Conservation (phyloP, 2,888 invertebrate species). For the Nemotelus pantherinus region DNA sequence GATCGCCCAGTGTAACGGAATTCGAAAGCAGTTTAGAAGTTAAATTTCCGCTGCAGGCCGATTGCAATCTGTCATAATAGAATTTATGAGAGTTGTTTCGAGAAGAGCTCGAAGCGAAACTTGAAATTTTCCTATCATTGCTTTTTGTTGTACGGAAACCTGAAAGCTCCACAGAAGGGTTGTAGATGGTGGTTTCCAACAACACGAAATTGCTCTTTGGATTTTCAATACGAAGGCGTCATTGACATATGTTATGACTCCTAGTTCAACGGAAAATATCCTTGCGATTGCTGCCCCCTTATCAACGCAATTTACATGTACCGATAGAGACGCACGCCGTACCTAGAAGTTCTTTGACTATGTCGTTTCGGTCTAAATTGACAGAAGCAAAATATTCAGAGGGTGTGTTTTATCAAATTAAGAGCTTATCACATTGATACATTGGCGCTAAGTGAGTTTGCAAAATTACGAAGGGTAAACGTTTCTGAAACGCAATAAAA, state of each 20-base stretch:
- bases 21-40: conserved; percentile 54
- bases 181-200: conserved; percentile 24
- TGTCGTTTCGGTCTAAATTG: not conserved
- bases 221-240: conserved; percentile 3
- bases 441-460: conserved; percentile 32
- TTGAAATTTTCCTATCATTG: conserved; percentile 8
- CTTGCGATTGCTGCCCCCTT: conserved; percentile 15
- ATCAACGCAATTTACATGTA: not conserved
- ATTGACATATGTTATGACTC: conserved; percentile 20
- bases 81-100: conserved; percentile 54
- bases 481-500: not conserved
- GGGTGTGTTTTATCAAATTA: conserved; percentile 42
- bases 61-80: conserved; percentile 56
- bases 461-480: not conserved
- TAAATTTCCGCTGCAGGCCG: conserved; percentile 55
- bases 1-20: conserved; percentile 28
- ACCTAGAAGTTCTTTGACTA: not conserved
- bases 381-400: conserved; percentile 2
- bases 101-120: conserved; percentile 11
- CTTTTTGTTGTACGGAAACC: not conserved
- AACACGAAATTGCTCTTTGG: conserved; percentile 37
- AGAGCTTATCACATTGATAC: conserved; percentile 45
- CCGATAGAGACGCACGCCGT: not conserved
- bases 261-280: conserved; percentile 13
- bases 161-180: conserved; percentile 19